Evolutionary conservation across 2,888 invertebrate genomes (phyloP).

Genomic region (Cancer borealis): DNA sequence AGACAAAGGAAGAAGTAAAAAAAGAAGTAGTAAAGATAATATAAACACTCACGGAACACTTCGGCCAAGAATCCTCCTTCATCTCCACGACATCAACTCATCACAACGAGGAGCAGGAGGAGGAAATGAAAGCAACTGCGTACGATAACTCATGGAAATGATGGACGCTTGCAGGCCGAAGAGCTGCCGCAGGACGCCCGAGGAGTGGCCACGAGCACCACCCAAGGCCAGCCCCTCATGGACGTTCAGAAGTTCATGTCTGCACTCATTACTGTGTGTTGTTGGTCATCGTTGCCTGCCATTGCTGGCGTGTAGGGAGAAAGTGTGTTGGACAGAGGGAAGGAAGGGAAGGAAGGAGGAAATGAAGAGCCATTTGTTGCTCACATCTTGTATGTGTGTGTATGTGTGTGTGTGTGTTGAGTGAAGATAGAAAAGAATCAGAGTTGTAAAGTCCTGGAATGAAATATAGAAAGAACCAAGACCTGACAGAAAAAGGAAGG

Average conservation of each 20-base stretch:
- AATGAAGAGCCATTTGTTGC: background rate
- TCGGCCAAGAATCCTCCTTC: conserved; percentile 58
- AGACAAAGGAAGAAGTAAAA: background rate
- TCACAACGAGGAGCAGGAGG: conserved; percentile 44
- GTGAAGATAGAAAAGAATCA: background rate
- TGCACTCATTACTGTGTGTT: background rate
- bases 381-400: background rate
- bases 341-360: background rate
- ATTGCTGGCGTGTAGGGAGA: background rate
- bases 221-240: background rate
- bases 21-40: background rate
- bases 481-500: background rate
- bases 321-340: background rate
- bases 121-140: conserved; percentile 64
- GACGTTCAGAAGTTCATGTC: background rate
- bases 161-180: conserved; percentile 28
- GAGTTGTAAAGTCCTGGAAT: background rate
- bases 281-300: background rate
- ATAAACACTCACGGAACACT: conserved; percentile 39
- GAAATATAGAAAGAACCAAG: background rate
- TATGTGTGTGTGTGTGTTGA: background rate
- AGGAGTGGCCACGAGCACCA: background rate
- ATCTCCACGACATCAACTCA: conserved; percentile 60
- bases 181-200: background rate
- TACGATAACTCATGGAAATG: conserved; percentile 56